phyloP scores from a whole-genome alignment of 1,140 invertebrate species.

The Temnothorax curvispinosus region DNA sequence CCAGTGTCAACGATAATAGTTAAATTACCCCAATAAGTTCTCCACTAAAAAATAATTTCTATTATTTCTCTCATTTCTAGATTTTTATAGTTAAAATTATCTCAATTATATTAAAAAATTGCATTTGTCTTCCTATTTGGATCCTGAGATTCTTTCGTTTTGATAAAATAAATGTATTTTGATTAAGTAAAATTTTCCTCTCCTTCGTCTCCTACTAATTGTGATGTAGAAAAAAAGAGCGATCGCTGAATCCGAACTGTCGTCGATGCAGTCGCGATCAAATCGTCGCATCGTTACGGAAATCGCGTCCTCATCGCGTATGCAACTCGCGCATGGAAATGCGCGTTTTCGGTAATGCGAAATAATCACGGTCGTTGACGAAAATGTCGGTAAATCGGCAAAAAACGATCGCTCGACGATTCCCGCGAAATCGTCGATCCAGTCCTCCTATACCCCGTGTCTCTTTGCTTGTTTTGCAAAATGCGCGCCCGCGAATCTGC shows the following conservation, averaged over 20 bases:
- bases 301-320: constrained; percentile 13
- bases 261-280: neutral
- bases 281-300: neutral
- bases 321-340: neutral
- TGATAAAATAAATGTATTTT: neutral
- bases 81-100: neutral
- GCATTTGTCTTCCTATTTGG: neutral
- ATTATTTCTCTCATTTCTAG: neutral
- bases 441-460: neutral
- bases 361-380: constrained; percentile 33
- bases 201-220: too few species aligned
- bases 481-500: neutral
- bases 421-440: constrained; percentile 14
- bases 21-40: neutral
- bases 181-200: neutral
- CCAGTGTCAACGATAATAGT: neutral
- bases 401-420: constrained; percentile 31
- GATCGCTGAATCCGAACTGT: neutral
- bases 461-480: constrained; percentile 14
- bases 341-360: constrained; percentile 24
- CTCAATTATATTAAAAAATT: neutral
- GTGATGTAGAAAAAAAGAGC: neutral
- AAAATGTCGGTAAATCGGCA: constrained; percentile 2
- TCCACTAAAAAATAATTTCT: neutral
- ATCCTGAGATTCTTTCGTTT: neutral